Conservation (phyloP, 2,797 vertebrate genomes). For the Benthosema pterotum region DNA sequence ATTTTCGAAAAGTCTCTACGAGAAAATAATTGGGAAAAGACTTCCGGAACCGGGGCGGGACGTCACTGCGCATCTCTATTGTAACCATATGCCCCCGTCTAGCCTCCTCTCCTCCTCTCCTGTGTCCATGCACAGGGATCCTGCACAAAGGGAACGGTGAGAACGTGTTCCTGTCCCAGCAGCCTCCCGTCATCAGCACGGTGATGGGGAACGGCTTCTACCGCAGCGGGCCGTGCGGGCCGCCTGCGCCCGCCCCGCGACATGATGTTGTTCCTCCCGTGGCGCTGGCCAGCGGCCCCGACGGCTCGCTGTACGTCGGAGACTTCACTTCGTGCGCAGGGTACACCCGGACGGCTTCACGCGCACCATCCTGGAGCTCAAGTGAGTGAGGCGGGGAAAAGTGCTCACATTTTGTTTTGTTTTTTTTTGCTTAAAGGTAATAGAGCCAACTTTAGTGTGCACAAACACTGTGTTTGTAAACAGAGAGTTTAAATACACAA, state of each 20-base stretch:
- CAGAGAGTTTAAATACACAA: too few species aligned
- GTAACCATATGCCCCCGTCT: too few species aligned
- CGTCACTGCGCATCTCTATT: too few species aligned
- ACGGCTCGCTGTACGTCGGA: slow-evolving; percentile 94
- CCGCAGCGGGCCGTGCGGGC: slow-evolving; percentile 90
- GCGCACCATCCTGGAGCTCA: slow-evolving; percentile 91
- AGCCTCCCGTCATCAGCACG: slow-evolving; percentile 90
- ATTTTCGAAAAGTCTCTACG: too few species aligned
- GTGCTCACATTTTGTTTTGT: too few species aligned
- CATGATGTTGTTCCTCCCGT: slow-evolving; percentile 95
- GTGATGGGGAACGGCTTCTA: slow-evolving; percentile 96
- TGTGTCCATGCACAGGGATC: slow-evolving; percentile 83
- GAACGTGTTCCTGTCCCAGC: slow-evolving; percentile 95
- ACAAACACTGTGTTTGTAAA: too few species aligned
- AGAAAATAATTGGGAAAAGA: too few species aligned
- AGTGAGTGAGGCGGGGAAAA: slow-evolving; percentile 73
- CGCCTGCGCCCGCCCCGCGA: slow-evolving; percentile 89
- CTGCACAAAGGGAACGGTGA: slow-evolving; percentile 97
- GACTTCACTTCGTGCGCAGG: slow-evolving; percentile 95
- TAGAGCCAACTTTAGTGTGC: too few species aligned
- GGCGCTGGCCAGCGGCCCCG: slow-evolving; percentile 90
- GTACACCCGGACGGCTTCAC: slow-evolving; percentile 92
- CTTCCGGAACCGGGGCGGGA: too few species aligned
- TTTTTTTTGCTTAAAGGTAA: too few species aligned
- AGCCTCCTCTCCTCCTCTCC: too few species aligned